These are phyloP conservation scores for Pimpla rufipes DNA, from an alignment of 2,888 invertebrate genomes.

Conservation along the genomic window DNA sequence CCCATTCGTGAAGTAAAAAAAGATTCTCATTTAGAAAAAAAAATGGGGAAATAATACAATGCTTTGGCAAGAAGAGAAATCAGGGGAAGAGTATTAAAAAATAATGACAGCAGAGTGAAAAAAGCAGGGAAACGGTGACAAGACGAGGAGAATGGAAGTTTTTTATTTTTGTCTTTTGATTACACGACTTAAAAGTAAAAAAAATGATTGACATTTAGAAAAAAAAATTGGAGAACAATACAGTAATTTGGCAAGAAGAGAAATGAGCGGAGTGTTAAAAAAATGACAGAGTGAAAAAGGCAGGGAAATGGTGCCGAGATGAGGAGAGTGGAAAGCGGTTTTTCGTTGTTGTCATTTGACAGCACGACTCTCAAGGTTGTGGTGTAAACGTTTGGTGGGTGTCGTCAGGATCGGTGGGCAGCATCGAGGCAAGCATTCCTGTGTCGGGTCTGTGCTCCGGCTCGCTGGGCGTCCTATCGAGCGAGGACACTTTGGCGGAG, in stretches of 20 bases:
- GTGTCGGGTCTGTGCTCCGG: conserved; percentile 81
- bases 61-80: background rate
- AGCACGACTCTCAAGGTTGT: too few species aligned
- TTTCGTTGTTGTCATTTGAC: background rate
- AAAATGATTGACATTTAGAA: too few species aligned
- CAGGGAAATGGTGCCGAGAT: conserved; percentile 23
- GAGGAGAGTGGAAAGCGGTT: background rate
- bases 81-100: too few species aligned
- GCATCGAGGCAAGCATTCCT: conserved; percentile 84
- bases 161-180: background rate
- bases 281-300: conserved; percentile 49
- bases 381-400: too few species aligned
- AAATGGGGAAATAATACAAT: background rate
- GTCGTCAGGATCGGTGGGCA: conserved; percentile 82
- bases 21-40: too few species aligned
- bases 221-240: background rate
- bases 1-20: too few species aligned
- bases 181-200: background rate
- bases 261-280: too few species aligned
- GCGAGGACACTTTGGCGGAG: conserved; percentile 79
- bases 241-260: background rate
- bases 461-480: conserved; percentile 80
- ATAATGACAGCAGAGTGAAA: conserved; percentile 48
- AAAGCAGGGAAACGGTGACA: conserved; percentile 23
- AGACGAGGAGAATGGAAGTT: background rate